Percentiles rank a stretch among this genome's conserved stretches.
Evolutionary conservation across 1,140 invertebrate genomes (phyloP).

Genomic region (Camponotus pennsylvanicus): DNA sequence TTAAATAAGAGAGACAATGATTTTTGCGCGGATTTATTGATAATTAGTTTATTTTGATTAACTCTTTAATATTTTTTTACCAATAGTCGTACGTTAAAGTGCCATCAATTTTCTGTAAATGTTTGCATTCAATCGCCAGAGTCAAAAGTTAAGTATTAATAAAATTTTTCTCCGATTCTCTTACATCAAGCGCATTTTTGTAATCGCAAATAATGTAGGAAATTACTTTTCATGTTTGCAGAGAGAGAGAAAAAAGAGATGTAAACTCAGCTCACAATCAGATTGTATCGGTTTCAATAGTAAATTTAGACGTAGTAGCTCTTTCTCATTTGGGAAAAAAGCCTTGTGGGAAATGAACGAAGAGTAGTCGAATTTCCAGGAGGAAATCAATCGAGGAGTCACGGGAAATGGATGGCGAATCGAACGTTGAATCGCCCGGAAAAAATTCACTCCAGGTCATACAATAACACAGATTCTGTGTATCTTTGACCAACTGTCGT

Average conservation of each 20-base stretch:
- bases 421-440: constrained; percentile 2
- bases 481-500: constrained; percentile 1
- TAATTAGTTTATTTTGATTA: background rate
- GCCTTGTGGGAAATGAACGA: constrained; percentile 39
- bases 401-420: constrained; percentile 42
- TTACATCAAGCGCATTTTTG: background rate
- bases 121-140: background rate
- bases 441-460: constrained; percentile 40
- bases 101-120: background rate
- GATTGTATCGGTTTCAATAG: constrained; percentile 20
- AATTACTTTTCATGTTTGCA: background rate
- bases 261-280: background rate
- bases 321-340: constrained; percentile 34
- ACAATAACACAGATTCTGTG: constrained; percentile 19
- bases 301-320: background rate
- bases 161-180: background rate
- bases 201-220: background rate
- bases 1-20: background rate
- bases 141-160: background rate
- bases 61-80: background rate
- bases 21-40: background rate
- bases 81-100: background rate
- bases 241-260: background rate
- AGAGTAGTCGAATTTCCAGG: constrained; percentile 32
- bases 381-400: constrained; percentile 55